Evolutionary conservation across 30 jellyfish, hydroid and myxozoan species (phyloP), one percentile per base, ranked within the genome.

Genomic region (Pelagia noctiluca): DNA sequence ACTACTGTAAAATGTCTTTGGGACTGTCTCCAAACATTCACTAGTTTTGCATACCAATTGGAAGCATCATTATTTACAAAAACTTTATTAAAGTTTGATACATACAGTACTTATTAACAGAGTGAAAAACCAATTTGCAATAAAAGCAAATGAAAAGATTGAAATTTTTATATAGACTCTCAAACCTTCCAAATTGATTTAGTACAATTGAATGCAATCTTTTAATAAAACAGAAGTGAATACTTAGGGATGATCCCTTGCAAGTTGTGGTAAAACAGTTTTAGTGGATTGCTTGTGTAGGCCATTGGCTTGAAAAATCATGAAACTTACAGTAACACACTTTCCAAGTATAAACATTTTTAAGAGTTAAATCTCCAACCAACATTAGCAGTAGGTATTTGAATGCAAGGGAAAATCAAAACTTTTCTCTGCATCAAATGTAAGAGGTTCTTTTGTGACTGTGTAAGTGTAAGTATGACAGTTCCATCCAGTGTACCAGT

Each of bases 401-500:
- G 57, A 42, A 42, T 42, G 57, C 57, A 42, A 42, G 57, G 57
- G 57, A 42, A 42, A 42, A 5, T 42, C 57, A 42, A 42, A 42
- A 42, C 57, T 42, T 42, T 16, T 42, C 57, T 42, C 57, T 42
- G 57, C 57, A 42, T 42, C 57, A 42, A 42, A 42, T 42, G 57
- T 42, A 42, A 5, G 57, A 42, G 57, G 57, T 42, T 42, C 57
- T 42, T 42, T 42, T 42, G 57, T 42, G 57, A 42, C 57, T 42
- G 57, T 42, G 57, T 42, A 42, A 42, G 57, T 42, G 57, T 42
- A 42, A 42, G 57, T 42, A 42, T 42, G 57, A 42, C 57, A 42
- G 57, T 42, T 42, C 57, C 57, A 42, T 42, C 57, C 57, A 42
- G 57, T 42, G 57, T 42, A 42, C 57, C 57, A 42, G 57, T 42